These are phyloP conservation scores for Salmo trutta DNA, from an alignment of 2,797 vertebrate genomes.

Conservation along the genomic window DNA sequence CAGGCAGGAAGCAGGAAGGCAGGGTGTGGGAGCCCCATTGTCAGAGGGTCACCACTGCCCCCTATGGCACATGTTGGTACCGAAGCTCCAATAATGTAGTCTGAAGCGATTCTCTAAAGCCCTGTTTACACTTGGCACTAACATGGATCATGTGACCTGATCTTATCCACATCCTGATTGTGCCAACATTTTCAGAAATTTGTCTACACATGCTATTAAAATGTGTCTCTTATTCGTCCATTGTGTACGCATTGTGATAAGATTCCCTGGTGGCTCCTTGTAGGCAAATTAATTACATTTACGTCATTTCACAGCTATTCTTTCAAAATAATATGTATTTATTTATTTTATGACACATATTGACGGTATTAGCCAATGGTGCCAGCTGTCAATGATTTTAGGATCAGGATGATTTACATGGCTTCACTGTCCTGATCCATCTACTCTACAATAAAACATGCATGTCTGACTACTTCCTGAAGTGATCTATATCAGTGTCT, in stretches of 20 bases:
- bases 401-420: background rate
- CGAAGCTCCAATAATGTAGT: background rate
- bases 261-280: too few species aligned
- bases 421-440: background rate
- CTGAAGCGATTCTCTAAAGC: background rate
- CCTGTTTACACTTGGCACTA: background rate
- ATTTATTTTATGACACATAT: too few species aligned
- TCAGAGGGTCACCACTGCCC: background rate
- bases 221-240: background rate
- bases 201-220: background rate
- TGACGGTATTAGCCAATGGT: too few species aligned
- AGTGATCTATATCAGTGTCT: too few species aligned
- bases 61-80: conserved; percentile 3
- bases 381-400: too few species aligned
- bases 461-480: background rate
- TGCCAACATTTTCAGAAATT: background rate
- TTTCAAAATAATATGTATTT: background rate
- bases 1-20: background rate
- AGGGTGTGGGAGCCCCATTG: background rate
- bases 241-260: background rate
- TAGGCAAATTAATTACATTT: too few species aligned
- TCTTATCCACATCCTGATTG: background rate
- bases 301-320: background rate
- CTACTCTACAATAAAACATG: background rate
- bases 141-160: background rate